Conservation (phyloP, 2,888 invertebrate species). For the Oasisia sp. region DNA sequence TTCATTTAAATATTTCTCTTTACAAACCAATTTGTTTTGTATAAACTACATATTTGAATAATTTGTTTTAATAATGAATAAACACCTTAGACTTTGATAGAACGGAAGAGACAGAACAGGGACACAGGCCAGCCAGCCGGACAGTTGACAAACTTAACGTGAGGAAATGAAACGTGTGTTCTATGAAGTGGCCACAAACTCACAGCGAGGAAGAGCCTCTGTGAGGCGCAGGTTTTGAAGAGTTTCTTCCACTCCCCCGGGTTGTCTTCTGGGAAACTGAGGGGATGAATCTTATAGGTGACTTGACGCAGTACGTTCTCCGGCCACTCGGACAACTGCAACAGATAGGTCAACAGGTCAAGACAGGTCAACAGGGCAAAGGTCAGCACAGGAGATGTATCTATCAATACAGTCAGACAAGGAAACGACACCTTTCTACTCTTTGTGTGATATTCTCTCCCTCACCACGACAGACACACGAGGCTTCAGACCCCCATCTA, state of each 20-base stretch:
- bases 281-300: conserved; percentile 78
- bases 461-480: background rate
- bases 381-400: background rate
- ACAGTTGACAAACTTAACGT: background rate
- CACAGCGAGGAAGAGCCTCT: conserved; percentile 92
- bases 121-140: background rate
- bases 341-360: conserved; percentile 34
- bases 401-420: background rate
- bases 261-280: conserved; percentile 81
- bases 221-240: conserved; percentile 94
- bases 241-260: conserved; percentile 85
- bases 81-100: too few relatives aligned
- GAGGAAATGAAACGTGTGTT: too few relatives aligned
- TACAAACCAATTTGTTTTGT: too few relatives aligned
- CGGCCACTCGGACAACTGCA: conserved; percentile 79
- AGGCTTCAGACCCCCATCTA: too few relatives aligned
- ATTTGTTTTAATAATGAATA: too few relatives aligned
- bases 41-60: too few relatives aligned
- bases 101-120: too few relatives aligned
- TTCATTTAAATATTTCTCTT: too few relatives aligned
- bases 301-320: conserved; percentile 73
- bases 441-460: too few relatives aligned
- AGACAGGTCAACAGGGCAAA: conserved; percentile 18
- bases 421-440: too few relatives aligned
- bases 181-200: conserved; percentile 59